phyloP scores from a whole-genome alignment of 2,888 invertebrate species.

The Aporophyla nigra region DNA sequence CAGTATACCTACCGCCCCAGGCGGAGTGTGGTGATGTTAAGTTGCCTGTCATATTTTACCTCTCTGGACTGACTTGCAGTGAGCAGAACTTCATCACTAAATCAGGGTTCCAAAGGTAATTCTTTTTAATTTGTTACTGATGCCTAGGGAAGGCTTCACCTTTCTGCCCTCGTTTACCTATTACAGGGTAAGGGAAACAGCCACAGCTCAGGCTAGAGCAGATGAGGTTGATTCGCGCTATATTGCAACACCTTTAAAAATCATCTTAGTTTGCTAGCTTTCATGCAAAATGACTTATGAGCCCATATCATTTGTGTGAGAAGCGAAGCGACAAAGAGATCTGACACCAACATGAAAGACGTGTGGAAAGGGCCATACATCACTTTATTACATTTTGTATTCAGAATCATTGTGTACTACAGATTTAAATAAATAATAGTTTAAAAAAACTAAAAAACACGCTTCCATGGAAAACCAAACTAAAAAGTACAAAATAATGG shows the following conservation, averaged over 20 bases:
- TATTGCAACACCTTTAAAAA: neutral
- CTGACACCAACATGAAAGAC: neutral
- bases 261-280: neutral
- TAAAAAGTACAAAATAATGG: too few species aligned
- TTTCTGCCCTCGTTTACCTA: neutral
- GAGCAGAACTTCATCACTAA: conserved; percentile 99
- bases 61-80: conserved; percentile 98
- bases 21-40: conserved; percentile 91
- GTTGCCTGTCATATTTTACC: conserved; percentile 96
- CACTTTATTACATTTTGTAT: neutral
- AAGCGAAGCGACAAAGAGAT: too few species aligned
- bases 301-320: neutral
- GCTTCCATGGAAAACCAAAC: too few species aligned
- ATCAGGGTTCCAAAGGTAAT: conserved; percentile 96
- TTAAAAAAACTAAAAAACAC: too few species aligned
- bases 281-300: neutral
- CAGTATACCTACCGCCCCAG: conserved; percentile 96
- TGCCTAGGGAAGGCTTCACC: neutral
- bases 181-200: neutral
- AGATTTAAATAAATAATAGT: too few species aligned
- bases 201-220: neutral
- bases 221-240: neutral
- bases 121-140: neutral
- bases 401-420: neutral
- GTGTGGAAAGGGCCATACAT: neutral